Evolutionary conservation across 1,140 invertebrate genomes (phyloP), one percentile per base, ranked within the genome.

Genomic region (Wasmannia auropunctata): DNA sequence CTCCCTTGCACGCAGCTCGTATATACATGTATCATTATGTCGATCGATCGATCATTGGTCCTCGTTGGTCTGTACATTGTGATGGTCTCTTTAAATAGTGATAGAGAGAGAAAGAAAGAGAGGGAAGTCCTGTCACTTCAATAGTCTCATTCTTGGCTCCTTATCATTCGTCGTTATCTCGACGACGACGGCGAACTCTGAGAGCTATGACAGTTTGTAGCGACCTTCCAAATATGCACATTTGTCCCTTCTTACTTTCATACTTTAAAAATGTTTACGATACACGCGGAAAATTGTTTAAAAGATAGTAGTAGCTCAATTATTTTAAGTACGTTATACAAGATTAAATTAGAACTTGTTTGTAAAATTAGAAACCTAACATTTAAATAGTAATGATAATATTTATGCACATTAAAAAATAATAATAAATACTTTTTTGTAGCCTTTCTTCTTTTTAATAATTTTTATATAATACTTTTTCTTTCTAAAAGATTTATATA

Each of bases 121-220:
- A 49, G 37, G 31, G 0, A 85, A 7, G 46, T 31, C 46, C 19
- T 46, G 43, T 40, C 37, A 16, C 34, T 46, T 86, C 34, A 22
- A 81, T 62, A 19, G 34, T 72, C 51, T 70, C 51, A 40, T 49
- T 70, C 25, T 63, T 40, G 43, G 56, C 72, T 62, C 46, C 60
- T 70, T 77, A 83, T 77, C 84, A 72, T 46, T 77, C 87, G 85
- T 89, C 87, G 87, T 86, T 81, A 62, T 40, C 87, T 54, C 65
- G 87, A 69, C 63, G 77, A 72, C 89, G 88, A 89, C 89, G 88
- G 75, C 80, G 88, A 80, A 56, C 76, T 85, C 75, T 81, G 88
- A 87, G 88, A 87, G 88, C 77, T 88, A 69, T 80, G 77, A 79
- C 79, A 83, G 79, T 83, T 60, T 40, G 67, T 83, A 83, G 28